Base-by-base conservation (phyloP, 2,797 vertebrate species). In the Peromyscus eremicus region DNA sequence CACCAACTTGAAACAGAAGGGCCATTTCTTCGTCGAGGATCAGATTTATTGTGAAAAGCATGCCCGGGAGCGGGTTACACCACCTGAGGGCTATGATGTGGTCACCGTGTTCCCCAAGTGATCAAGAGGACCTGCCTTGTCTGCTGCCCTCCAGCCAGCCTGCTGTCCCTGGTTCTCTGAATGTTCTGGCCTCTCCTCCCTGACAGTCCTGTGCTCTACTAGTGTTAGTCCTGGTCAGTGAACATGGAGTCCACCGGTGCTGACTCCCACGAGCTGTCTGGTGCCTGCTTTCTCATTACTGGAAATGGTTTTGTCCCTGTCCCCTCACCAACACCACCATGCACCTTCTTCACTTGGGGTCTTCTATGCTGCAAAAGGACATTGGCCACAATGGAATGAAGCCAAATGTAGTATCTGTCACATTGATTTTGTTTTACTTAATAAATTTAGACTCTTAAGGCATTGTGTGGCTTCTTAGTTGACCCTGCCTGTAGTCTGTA, bases 21-120 rank as follows among this genome's bases (percentile, higher is more conserved):
- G 99, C 98, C 99, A 99, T 98, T 99, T 99, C 99, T 99, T 99
- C 55, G 99, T 99, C 97, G 99, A 99, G 97, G 99, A 99, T 49
- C 98, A 99, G 87, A 99, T 99, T 98, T 99, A 99, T 98, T 99
- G 99, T 46, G 99, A 99, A 99, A 99, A 98, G 97, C 99, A 99
- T 0, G 99, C 99, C 0, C 98, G 99, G 34, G 99, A 99, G 95
- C 99, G 99, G 46, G 98, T 99, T 96, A 98, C 99, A 0, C 99
- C 99, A 0, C 99, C 99, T 0, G 99, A 99, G 97, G 99, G 99
- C 96, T 99, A 99, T 0, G 99, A 99, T 14, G 99, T 99, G 85
- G 99, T 99, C 97, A 99, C 99, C 0, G 99, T 99, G 94, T 99
- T 99, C 98, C 99, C 99, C 71, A 99, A 99, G 98, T 99, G 99